Conservation (phyloP, 2,113 vertebrate genomes). For the Rhadina sibilatrix region DNA sequence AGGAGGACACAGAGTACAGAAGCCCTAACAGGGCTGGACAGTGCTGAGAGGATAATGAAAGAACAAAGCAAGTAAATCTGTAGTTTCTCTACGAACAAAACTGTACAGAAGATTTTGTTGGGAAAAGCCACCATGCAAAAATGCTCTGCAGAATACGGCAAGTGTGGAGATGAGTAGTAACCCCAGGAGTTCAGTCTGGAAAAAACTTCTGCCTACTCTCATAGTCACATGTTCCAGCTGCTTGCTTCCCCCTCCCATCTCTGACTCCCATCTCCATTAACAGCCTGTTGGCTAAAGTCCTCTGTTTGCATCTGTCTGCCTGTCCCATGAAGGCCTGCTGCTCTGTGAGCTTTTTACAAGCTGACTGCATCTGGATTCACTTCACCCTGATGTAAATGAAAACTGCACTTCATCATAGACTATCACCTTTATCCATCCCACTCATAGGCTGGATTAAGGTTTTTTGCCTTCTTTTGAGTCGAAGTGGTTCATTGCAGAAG, state of each 20-base stretch:
- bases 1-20: background rate
- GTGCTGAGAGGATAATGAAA: background rate
- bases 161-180: background rate
- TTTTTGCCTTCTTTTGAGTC: background rate
- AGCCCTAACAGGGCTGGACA: background rate
- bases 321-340: background rate
- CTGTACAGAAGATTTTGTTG: background rate
- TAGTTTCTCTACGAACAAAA: background rate
- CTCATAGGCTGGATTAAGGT: background rate
- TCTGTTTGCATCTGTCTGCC: background rate
- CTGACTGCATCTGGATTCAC: background rate
- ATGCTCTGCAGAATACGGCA: fast-evolving
- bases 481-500: background rate
- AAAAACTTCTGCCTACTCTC: background rate
- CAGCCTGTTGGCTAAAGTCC: background rate
- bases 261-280: background rate
- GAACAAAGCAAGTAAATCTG: background rate
- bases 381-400: background rate
- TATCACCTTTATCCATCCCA: background rate
- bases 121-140: background rate
- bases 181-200: background rate
- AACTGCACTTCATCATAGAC: background rate
- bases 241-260: background rate
- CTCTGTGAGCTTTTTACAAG: background rate
- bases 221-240: background rate